Conservation (phyloP, 1,140 invertebrate genomes). For the Leptopilina boulardi region DNA sequence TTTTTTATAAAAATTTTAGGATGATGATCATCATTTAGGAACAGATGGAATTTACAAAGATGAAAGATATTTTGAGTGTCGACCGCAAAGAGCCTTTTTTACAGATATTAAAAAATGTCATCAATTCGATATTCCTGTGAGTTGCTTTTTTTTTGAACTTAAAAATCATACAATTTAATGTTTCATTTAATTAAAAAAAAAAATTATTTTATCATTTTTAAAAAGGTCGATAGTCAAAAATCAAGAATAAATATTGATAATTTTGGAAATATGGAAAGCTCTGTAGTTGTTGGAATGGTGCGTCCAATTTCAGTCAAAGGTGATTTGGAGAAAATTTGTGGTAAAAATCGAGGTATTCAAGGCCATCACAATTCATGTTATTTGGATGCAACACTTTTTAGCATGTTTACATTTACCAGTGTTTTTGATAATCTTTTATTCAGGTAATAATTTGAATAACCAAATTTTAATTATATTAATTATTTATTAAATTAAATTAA, state of each 20-base stretch:
- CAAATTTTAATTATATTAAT: too few species aligned
- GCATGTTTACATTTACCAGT: constrained; percentile 97
- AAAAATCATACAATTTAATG: too few species aligned
- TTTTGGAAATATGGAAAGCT: constrained; percentile 83
- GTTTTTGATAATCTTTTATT: constrained; percentile 95
- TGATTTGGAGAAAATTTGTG: constrained; percentile 82
- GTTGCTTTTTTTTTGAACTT: constrained; percentile 42
- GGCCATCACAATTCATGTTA: constrained; percentile 99
- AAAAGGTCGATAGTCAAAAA: constrained; percentile 56
- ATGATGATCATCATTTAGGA: constrained; percentile 76
- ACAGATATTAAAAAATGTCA: constrained; percentile 86
- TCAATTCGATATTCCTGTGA: constrained; percentile 85
- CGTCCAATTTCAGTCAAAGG: constrained; percentile 83
- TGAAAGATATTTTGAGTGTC: constrained; percentile 83
- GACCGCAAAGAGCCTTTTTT: constrained; percentile 84
- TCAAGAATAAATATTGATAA: constrained; percentile 57
- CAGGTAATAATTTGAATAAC: constrained; percentile 74
- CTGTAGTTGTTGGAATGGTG: constrained; percentile 86
- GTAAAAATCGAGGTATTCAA: constrained; percentile 93
- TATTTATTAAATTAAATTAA: too few species aligned
- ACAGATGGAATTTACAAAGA: constrained; percentile 88
- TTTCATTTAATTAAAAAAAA: too few species aligned
- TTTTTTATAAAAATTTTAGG: constrained; percentile 70
- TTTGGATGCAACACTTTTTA: constrained; percentile 95
- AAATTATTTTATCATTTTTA: constrained; percentile 9